Percentiles rank a stretch among this genome's conserved stretches.
phyloP scores from a whole-genome alignment of 2,888 invertebrate genomes.

The Pyralis farinalis region DNA sequence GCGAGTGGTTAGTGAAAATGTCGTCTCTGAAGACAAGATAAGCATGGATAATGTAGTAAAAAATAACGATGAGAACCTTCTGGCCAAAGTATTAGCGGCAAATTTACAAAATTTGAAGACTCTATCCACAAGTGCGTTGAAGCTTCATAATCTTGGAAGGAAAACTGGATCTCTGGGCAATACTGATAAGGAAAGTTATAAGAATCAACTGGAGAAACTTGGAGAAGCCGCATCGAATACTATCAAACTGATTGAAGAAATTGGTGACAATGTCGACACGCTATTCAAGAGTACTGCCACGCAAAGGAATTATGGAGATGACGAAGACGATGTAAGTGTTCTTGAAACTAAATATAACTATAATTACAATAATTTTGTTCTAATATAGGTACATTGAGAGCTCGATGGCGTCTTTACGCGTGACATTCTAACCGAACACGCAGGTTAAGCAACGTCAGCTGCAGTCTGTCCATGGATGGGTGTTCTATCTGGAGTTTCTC shows the following conservation, averaged over 20 bases:
- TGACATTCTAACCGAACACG: too few species aligned
- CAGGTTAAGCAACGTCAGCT: too few species aligned
- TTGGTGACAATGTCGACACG: constrained; percentile 73
- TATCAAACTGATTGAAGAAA: constrained; percentile 76
- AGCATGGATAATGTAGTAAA: constrained; percentile 62
- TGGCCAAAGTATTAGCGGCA: constrained; percentile 65
- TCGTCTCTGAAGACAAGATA: constrained; percentile 66
- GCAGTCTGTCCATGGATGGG: too few species aligned
- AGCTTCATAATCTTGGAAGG: constrained; percentile 82
- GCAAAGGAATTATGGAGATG: constrained; percentile 42
- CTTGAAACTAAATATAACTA: too few species aligned
- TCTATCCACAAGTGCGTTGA: constrained; percentile 80
- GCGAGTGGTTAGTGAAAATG: constrained; percentile 66
- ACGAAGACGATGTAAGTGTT: constrained; percentile 52
- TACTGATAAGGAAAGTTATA: constrained; percentile 79
- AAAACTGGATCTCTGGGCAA: constrained; percentile 76
- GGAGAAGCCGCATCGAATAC: constrained; percentile 81
- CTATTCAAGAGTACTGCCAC: constrained; percentile 53
- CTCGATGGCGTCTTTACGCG: too few species aligned
- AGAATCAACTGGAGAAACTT: constrained; percentile 75
- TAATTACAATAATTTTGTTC: too few species aligned
- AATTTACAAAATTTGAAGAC: constrained; percentile 81
- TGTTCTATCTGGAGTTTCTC: too few species aligned
- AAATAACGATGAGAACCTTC: constrained; percentile 57
- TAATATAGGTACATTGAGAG: too few species aligned